Conservation (phyloP, 2,797 vertebrate species). For the Anguilla anguilla region DNA sequence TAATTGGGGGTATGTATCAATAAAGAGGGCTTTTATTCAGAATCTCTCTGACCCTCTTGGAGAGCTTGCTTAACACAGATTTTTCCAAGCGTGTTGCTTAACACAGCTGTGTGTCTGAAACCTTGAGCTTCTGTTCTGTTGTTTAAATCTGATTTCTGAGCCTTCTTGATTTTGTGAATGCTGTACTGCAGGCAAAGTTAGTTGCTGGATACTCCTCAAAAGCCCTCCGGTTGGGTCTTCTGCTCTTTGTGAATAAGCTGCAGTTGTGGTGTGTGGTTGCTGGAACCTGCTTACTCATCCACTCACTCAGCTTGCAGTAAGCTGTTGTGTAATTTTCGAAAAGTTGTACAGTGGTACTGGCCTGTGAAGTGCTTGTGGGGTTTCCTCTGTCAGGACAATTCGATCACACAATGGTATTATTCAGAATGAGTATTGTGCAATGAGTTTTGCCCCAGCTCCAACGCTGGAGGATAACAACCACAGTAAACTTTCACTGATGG, state of each 20-base stretch:
- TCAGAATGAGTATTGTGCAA: neutral
- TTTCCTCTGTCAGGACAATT: neutral
- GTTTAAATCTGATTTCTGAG: neutral
- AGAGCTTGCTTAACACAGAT: slow-evolving; percentile 33
- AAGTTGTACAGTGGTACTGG: neutral
- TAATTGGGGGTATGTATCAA: slow-evolving; percentile 38
- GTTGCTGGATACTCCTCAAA: neutral
- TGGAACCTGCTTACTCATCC: neutral
- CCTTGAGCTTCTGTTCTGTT: neutral
- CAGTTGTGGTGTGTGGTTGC: neutral
- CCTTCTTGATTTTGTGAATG: neutral
- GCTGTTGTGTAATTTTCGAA: slow-evolving; percentile 9
- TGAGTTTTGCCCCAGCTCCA: neutral
- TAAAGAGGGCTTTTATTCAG: slow-evolving; percentile 30
- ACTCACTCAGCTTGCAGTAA: slow-evolving; percentile 6
- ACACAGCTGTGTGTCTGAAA: slow-evolving; percentile 7
- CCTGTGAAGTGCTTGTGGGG: neutral
- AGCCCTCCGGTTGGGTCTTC: neutral
- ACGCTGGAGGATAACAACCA: neutral
- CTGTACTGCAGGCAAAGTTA: neutral
- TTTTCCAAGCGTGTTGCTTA: slow-evolving; percentile 39
- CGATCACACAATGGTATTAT: neutral
- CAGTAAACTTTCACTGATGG: neutral
- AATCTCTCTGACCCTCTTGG: slow-evolving; percentile 39
- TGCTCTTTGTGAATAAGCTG: neutral